Percentiles rank a stretch among this genome's conserved stretches.
Conservation (phyloP, 2,113 vertebrate genomes). For the Ivindomyrus marchei region DNA sequence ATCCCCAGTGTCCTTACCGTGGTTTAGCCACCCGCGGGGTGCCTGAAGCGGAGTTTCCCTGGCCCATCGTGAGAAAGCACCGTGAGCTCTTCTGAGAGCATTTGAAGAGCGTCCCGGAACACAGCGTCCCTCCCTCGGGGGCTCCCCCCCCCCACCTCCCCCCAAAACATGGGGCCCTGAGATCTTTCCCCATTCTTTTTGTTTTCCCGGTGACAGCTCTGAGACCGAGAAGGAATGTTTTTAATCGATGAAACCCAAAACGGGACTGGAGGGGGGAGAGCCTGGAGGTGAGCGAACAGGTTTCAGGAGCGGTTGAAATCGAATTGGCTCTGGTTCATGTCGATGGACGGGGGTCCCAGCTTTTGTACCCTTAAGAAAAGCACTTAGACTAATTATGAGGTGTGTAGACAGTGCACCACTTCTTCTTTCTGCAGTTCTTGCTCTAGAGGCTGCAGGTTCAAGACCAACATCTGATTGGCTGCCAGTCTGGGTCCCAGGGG, state of each 20-base stretch:
- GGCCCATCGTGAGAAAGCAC: neutral
- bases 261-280: neutral
- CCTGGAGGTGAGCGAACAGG: neutral
- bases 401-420: neutral
- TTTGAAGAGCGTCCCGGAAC: neutral
- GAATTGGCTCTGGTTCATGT: neutral
- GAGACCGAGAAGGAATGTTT: neutral
- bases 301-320: neutral
- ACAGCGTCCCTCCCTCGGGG: neutral
- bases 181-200: neutral
- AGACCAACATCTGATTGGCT: neutral
- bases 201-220: neutral
- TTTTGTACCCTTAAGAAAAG: neutral
- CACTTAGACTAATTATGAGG: neutral
- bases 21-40: neutral
- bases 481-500: neutral
- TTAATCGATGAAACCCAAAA: neutral
- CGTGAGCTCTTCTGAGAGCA: neutral
- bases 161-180: neutral
- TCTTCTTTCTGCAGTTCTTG: neutral
- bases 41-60: too few relatives aligned
- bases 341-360: neutral
- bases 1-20: neutral
- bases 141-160: neutral
- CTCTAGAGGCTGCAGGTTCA: neutral